These are phyloP conservation scores for Agrenia bidenticulata DNA, from an alignment of 2,888 invertebrate species.

Conservation along the genomic window DNA sequence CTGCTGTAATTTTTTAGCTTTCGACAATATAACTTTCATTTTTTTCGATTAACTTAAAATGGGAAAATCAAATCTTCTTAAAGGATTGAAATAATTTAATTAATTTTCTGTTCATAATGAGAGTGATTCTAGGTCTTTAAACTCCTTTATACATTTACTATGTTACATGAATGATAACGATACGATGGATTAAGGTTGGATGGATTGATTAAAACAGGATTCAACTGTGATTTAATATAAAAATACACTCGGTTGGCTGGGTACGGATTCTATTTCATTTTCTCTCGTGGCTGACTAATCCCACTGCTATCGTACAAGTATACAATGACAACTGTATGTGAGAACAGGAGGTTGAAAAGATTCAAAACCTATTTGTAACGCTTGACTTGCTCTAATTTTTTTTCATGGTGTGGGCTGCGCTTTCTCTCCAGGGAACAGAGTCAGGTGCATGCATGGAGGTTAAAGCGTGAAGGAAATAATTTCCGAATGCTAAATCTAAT, in stretches of 20 bases:
- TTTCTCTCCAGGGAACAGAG: conserved; percentile 40
- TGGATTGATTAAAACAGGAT: not conserved
- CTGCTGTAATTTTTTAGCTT: no score
- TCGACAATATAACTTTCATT: no score
- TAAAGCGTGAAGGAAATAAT: not conserved
- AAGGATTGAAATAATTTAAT: no score
- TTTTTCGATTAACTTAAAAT: no score
- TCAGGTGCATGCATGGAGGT: conserved; percentile 27
- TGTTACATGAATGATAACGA: no score
- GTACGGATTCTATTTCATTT: not conserved
- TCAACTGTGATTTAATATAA: not conserved
- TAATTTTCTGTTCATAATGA: no score
- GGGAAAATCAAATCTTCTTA: no score
- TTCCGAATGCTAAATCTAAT: no score
- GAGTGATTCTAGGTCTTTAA: no score
- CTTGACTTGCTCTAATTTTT: conserved; percentile 7
- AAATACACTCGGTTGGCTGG: not conserved
- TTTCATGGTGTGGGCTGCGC: not conserved
- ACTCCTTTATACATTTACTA: no score
- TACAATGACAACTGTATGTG: not conserved
- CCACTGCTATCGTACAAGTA: not conserved
- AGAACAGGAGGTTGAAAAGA: not conserved
- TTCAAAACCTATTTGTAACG: conserved; percentile 7
- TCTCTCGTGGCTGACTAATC: not conserved
- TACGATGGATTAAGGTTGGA: no score